phyloP scores from a whole-genome alignment of 1,140 invertebrate species.

The Drosophila nannoptera region DNA sequence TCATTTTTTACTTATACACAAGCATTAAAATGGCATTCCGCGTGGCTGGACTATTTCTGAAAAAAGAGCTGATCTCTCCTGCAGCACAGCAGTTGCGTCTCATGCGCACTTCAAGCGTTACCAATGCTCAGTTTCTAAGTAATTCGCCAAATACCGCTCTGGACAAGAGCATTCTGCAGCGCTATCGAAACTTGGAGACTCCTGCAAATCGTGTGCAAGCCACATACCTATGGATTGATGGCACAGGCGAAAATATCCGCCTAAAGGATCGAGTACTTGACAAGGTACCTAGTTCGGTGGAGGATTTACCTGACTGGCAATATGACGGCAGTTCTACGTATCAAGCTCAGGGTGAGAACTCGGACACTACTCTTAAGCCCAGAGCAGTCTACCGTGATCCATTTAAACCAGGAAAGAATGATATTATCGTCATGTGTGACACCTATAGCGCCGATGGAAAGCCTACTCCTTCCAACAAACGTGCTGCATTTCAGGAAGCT shows the following conservation, averaged over 20 bases:
- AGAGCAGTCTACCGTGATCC: slow-evolving; percentile 93
- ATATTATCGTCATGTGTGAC: slow-evolving; percentile 91
- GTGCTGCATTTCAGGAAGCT: slow-evolving; percentile 63
- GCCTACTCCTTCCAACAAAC: slow-evolving; percentile 80
- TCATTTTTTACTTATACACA: slow-evolving; percentile 47
- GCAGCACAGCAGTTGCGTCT: slow-evolving; percentile 54
- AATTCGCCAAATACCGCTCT: slow-evolving; percentile 85
- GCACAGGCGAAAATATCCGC: slow-evolving; percentile 91
- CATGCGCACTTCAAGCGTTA: slow-evolving; percentile 35
- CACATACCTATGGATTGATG: slow-evolving; percentile 97
- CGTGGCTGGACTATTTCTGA: slow-evolving; percentile 74
- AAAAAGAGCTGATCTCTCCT: slow-evolving; percentile 61
- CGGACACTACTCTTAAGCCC: slow-evolving; percentile 91
- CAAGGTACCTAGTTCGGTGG: slow-evolving; percentile 85
- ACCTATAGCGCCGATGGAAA: slow-evolving; percentile 84
- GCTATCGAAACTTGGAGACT: slow-evolving; percentile 85
- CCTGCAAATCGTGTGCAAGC: slow-evolving; percentile 87
- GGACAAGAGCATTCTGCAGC: slow-evolving; percentile 85
- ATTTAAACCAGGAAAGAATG: slow-evolving; percentile 89
- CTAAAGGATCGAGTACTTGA: slow-evolving; percentile 92
- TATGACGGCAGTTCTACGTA: slow-evolving; percentile 93
- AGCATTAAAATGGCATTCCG: slow-evolving; percentile 70
- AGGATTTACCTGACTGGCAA: slow-evolving; percentile 93
- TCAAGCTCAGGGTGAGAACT: slow-evolving; percentile 88
- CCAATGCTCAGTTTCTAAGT: slow-evolving; percentile 78